A percentile compares a stretch with the other conserved stretches of the same genome.
Conservation (phyloP, 2,797 vertebrate species). For the Huso huso region DNA sequence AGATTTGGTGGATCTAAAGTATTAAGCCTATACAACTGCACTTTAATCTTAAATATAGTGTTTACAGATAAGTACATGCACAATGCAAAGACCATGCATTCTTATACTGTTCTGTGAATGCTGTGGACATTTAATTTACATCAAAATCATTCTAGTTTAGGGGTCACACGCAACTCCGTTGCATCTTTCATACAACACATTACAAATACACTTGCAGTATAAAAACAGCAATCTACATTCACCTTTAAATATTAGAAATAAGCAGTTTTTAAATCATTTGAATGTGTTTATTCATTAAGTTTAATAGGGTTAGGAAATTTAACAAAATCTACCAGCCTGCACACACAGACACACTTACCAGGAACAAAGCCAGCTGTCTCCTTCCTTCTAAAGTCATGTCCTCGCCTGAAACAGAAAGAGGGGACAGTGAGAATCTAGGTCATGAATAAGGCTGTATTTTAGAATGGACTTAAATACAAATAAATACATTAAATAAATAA, state of each 20-base stretch:
- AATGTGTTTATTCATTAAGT: conserved; percentile 14
- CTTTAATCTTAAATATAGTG: background rate
- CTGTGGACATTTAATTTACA: too few species aligned
- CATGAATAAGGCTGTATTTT: background rate
- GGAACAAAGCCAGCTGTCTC: background rate
- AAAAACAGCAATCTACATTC: background rate
- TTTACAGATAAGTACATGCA: background rate
- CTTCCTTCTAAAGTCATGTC: background rate
- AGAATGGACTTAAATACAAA: background rate
- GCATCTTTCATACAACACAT: background rate
- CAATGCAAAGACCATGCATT: background rate
- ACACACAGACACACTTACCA: conserved; percentile 46
- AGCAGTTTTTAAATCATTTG: background rate
- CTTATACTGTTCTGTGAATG: conserved; percentile 28
- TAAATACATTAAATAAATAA: conserved; percentile 10
- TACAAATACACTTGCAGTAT: background rate
- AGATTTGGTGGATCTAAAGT: conserved; percentile 10
- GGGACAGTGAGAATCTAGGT: background rate
- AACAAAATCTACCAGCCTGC: background rate
- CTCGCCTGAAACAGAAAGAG: background rate
- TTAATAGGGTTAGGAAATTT: background rate
- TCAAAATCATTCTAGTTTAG: too few species aligned
- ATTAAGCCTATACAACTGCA: conserved; percentile 6
- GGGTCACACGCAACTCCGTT: too few species aligned
- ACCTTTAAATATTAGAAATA: too few species aligned